Evolutionary conservation across 2,888 invertebrate genomes (phyloP).

Genomic region (Aleiodes testaceus): DNA sequence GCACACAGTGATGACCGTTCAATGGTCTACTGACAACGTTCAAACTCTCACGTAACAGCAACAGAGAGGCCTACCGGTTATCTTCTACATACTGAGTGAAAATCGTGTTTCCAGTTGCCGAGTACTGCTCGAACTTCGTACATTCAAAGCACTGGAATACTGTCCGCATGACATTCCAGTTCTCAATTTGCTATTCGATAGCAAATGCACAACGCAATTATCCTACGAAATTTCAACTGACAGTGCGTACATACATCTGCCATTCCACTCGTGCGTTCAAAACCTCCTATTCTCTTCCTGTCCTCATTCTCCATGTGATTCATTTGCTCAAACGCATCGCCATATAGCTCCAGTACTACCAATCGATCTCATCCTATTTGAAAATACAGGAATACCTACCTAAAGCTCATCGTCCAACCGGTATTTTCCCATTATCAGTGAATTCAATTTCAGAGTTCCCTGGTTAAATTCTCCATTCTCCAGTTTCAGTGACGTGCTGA

Average conservation of each 20-base stretch:
- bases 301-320: conserved; percentile 1
- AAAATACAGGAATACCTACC: conserved; percentile 6
- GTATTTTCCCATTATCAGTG: conserved; percentile 22
- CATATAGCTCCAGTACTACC: conserved; percentile 11
- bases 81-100: conserved; percentile 3
- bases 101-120: neutral
- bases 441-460: conserved; percentile 16
- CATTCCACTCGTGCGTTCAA: conserved; percentile 24
- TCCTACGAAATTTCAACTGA: conserved; percentile 42
- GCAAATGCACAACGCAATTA: conserved; percentile 34
- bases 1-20: conserved; percentile 12
- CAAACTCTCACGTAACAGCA: no score
- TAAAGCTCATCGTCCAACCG: neutral
- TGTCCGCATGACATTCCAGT: conserved; percentile 17
- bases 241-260: conserved; percentile 32
- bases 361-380: conserved; percentile 23
- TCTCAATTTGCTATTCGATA: conserved; percentile 36
- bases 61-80: neutral
- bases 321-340: conserved; percentile 20
- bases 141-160: neutral
- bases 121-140: conserved; percentile 6
- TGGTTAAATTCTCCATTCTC: conserved; percentile 17
- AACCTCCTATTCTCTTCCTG: conserved; percentile 3
- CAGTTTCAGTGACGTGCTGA: neutral
- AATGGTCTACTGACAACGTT: conserved; percentile 2